These are phyloP conservation scores for Opisthograptis luteolata DNA, from an alignment of 2,888 invertebrate genomes.

Conservation along the genomic window DNA sequence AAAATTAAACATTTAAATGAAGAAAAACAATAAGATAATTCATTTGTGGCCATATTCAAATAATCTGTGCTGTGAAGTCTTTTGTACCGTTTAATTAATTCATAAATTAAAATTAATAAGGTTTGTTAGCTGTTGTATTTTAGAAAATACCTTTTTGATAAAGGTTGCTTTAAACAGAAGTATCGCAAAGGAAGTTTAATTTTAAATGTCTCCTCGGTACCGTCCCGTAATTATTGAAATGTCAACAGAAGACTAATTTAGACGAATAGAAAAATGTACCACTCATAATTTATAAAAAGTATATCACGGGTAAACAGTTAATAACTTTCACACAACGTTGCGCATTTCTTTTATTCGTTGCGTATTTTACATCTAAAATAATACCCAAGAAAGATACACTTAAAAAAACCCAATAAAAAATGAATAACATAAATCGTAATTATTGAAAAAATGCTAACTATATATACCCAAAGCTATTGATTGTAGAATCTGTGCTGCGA, in stretches of 20 bases:
- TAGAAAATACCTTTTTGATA: constrained; percentile 14
- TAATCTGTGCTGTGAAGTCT: constrained; percentile 20
- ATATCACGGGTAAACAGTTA: too few relatives aligned
- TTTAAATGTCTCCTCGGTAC: too few relatives aligned
- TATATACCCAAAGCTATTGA: constrained; percentile 67
- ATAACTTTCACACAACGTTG: too few relatives aligned
- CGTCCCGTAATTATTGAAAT: not conserved
- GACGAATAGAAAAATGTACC: too few relatives aligned
- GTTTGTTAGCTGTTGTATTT: constrained; percentile 16
- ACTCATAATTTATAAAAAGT: too few relatives aligned
- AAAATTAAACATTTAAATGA: constrained; percentile 2
- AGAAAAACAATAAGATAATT: constrained; percentile 15
- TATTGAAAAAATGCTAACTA: constrained; percentile 32
- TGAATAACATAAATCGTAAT: constrained; percentile 12
- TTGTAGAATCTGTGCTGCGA: constrained; percentile 76
- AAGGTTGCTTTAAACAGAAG: constrained; percentile 17
- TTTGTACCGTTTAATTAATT: constrained; percentile 29
- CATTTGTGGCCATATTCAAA: constrained; percentile 19
- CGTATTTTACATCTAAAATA: not conserved
- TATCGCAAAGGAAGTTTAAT: constrained; percentile 15
- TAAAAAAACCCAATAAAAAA: not conserved
- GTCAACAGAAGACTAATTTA: too few relatives aligned
- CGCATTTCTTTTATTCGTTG: too few relatives aligned
- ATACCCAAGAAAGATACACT: not conserved
- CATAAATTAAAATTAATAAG: constrained; percentile 29